Evolutionary conservation across 2,888 invertebrate species (phyloP), one percentile per base, ranked within the genome.

Genomic region (Thereva nobilitata): DNA sequence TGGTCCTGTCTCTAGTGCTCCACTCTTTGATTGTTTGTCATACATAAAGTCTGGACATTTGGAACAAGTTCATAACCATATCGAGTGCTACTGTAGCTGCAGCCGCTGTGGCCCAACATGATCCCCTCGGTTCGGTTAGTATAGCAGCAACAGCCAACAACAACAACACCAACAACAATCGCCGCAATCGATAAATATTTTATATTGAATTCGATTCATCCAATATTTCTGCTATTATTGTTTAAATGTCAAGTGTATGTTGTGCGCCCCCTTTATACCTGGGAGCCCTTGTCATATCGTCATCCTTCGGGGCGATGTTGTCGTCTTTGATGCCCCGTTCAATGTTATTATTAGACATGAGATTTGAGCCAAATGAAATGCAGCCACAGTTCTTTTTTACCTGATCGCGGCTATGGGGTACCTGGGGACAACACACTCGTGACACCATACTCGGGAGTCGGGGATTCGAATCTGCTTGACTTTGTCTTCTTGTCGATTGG

Each of bases 1-100:
- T 37, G 23, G 59, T 12, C 59, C 12, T 38, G 59, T 59, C 59
- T 23, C 23, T 23, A 23, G 23, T 23, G 23, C 23, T 23, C 59
- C 38, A 12, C 34, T 47, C 61, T 37, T 41, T 63, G 61, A 63
- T 64, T 64, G 64, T 64, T 64, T 64, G 64, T 64, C 61, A 61
- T 50, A 61, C 50, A 50, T 40, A 50, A 61, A 38, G 41, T 61
- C 50, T 64, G 53, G 64, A 64, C 53, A 64, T 64, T 63, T 64
- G 53, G 42, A 64, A 64, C 64, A 64, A 64, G 64, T 64, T 64
- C 53, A 64, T 64, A 64, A 64, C 64, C 45, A 64, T 53, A 54
- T 53, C 45, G 44, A 64, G 64, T 53, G 38, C 35, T 44, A 64
- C 49, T 34, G 64, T 41, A 23, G 44, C n/a, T 44, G 45, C 35